Evolutionary conservation across 2,113 vertebrate genomes (phyloP).

Genomic region (Xenus cinereus): DNA sequence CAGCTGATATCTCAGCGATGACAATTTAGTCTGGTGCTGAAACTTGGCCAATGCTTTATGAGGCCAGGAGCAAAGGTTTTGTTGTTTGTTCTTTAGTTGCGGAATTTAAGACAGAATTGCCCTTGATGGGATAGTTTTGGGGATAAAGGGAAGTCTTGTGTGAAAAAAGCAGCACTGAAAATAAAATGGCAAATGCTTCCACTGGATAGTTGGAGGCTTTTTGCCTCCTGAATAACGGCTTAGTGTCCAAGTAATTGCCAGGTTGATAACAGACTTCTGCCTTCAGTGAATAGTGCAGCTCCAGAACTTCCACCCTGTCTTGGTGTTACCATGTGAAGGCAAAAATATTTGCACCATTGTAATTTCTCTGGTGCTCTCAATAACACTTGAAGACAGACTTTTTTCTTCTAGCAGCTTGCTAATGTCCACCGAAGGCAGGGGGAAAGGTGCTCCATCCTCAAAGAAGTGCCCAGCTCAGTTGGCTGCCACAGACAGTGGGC

Average conservation of each 20-base stretch:
- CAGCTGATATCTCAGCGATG: neutral
- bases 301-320: neutral
- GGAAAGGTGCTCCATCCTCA: neutral
- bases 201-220: neutral
- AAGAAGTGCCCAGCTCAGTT: neutral
- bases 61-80: slow-evolving; percentile 24
- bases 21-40: slow-evolving; percentile 27
- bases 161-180: neutral
- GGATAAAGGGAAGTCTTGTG: neutral
- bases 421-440: neutral
- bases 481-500: neutral
- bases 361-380: neutral
- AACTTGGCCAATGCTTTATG: slow-evolving; percentile 11
- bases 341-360: neutral
- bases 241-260: neutral
- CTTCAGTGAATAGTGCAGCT: neutral
- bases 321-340: neutral
- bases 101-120: neutral
- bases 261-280: neutral
- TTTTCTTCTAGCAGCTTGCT: neutral
- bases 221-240: neutral
- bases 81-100: slow-evolving; percentile 1
- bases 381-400: neutral
- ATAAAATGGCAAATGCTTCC: neutral
- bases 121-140: neutral